Base-by-base conservation (phyloP, 2,113 vertebrate genomes). In the Nibea albiflora region DNA sequence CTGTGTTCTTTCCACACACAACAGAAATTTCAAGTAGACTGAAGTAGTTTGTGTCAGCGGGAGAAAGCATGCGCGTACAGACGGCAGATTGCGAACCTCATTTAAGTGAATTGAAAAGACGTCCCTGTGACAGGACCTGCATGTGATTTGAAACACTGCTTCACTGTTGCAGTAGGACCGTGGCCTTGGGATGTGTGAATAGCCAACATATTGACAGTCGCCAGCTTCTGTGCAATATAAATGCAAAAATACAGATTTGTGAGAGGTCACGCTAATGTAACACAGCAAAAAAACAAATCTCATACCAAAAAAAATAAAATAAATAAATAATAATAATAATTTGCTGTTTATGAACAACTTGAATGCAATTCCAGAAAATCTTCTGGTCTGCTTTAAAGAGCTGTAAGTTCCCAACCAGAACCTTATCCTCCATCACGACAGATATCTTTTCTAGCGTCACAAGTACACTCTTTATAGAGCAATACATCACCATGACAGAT, bases 401-500 rank as follows among this genome's bases (percentile, higher is more conserved):
- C 19, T 70, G 4, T 19, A 24, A 47, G 16, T 72, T 69, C 24
- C 53, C 44, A 22, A 39, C 5, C 65, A 65, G 26, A 73, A 63
- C 31, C 46, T 57, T 74, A 70, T 78, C 65, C 35, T 56, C 68
- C 74, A 76, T 73, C 70, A 26, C 11, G 20, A 73, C 61, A 53
- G 26, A 65, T 24, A 68, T 74, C 28, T 44, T 71, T 67, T 28
- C 24, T 68, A 63, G 60, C 58, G 7, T 77, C 53, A 69, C 57
- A 73, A 78, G 47, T 77, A 67, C 64, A 12, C 31, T 73, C 68
- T 70, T 67, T 78, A 81, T 76, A 73, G 66, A 73, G 77, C 74
- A 73, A 90, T 88, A 53, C 47, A 88, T 90, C 86, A 90, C 63
- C 61, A 66, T 84, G 88, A 79, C 83, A 88, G 80, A 72, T 84